Evolutionary conservation across 2,113 vertebrate genomes (phyloP), one percentile per base, ranked within the genome.

Genomic region (Microtus oregoni): DNA sequence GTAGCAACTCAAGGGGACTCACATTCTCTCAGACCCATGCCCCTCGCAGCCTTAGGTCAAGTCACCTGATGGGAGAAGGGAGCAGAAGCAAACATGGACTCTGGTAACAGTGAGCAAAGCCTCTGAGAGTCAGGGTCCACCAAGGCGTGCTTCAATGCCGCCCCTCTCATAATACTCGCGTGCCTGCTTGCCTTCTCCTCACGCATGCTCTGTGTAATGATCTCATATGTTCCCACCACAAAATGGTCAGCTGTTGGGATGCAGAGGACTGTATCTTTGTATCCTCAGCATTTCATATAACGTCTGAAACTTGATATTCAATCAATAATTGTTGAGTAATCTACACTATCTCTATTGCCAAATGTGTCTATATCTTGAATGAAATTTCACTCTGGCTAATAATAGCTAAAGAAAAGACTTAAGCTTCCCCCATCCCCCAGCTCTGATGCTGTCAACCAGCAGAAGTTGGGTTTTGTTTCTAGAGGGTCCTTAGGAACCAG

Each of bases 311-410:
- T 10, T 7, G 19, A 90, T 24, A 17, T 9, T 32, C 3, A 41
- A 2, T 88, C 73, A 79, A 11, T 24, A 4, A 32, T 77, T 38
- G n/a, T 0, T 91, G 73, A 92, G 26, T 76, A 50, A 82, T 90
- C 47, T 47, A 44, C 8, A 79, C 30, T 50, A 19, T 30, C 35
- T 73, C 15, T 73, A 14, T 17, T 85, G 87, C 3, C 38, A 94
- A 82, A 32, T 65, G 12, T 47, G 88, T 41, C 63, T 90, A 26
- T 12, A 35, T 85, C n/a, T 26, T 92, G 65, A 92, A 70, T 63
- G 38, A 83, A 52, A 82, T 92, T 85, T 90, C 41, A 72, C 20
- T 93, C 47, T 55, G 38, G 44, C 90, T 95, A 79, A 52, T 76
- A 70, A 44, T 35, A 76, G 32, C 50, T 47, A n/a, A 70, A 93